Evolutionary conservation across 2,113 vertebrate genomes (phyloP).

Genomic region (Monarcha castaneiventris): DNA sequence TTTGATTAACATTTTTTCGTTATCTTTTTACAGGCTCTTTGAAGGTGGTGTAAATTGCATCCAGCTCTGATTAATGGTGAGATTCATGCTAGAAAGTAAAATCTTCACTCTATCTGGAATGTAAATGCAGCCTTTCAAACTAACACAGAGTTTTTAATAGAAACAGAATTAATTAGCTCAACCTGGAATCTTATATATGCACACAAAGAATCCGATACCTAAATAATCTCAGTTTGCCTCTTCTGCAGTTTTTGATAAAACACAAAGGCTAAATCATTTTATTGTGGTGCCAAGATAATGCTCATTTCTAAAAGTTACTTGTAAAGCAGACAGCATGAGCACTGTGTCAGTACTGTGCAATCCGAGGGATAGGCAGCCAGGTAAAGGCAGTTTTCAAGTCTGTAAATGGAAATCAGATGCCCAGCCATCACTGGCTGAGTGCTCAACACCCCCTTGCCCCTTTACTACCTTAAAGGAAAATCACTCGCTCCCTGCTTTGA

Average conservation of each 20-base stretch:
- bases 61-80: conserved; percentile 38
- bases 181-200: neutral
- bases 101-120: neutral
- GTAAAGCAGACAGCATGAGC: neutral
- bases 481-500: neutral
- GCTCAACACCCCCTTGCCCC: neutral
- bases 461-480: neutral
- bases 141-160: neutral
- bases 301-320: neutral
- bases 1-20: conserved; percentile 51
- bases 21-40: conserved; percentile 52
- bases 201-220: neutral
- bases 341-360: neutral
- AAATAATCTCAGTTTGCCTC: neutral
- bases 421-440: neutral
- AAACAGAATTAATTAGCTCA: neutral
- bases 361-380: neutral
- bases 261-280: neutral
- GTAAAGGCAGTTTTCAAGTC: neutral
- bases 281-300: neutral
- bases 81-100: conserved; percentile 34
- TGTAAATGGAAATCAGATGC: neutral
- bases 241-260: neutral
- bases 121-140: conserved; percentile 14
- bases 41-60: conserved; percentile 40